Percentiles rank a stretch among this genome's conserved stretches.
Evolutionary conservation across 2,797 vertebrate species (phyloP).

Genomic region (Hoplostethus mediterraneus): DNA sequence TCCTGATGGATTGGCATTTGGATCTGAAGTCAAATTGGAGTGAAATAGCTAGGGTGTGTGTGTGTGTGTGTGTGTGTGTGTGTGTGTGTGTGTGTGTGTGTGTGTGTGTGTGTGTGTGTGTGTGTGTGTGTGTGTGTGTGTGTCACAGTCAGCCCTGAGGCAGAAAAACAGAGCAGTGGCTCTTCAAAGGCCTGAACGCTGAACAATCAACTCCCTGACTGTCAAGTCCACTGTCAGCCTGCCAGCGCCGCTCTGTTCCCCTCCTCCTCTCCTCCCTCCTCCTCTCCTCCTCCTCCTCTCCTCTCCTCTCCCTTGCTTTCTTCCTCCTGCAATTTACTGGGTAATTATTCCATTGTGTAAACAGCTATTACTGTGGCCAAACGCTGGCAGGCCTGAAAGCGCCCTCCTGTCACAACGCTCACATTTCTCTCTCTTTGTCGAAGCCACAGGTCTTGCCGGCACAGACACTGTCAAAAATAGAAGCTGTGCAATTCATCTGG

Average conservation of each 20-base stretch:
- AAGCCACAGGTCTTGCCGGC: constrained; percentile 51
- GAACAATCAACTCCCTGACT: constrained; percentile 55
- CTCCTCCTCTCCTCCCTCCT: not conserved
- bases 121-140: not conserved
- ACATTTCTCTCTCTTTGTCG: constrained; percentile 34
- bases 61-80: constrained; percentile 46
- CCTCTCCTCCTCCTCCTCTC: not conserved
- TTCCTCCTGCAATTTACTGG: constrained; percentile 52
- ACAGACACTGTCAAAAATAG: constrained; percentile 47
- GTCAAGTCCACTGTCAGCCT: constrained; percentile 37
- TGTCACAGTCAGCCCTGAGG: constrained; percentile 19
- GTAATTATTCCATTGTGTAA: constrained; percentile 76
- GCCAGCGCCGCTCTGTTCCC: constrained; percentile 31
- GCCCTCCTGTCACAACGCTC: constrained; percentile 56
- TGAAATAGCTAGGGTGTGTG: constrained; percentile 46
- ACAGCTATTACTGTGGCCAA: constrained; percentile 68
- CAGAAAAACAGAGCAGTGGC: constrained; percentile 26
- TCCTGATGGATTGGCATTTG: constrained; percentile 31
- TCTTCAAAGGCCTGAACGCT: constrained; percentile 56
- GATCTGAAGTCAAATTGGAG: constrained; percentile 45
- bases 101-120: constrained; percentile 37
- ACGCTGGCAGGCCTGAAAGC: constrained; percentile 49
- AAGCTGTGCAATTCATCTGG: constrained; percentile 47
- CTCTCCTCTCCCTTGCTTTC: not conserved
- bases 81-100: not conserved